phyloP scores from a whole-genome alignment of 2,113 vertebrate genomes.

The Saguinus imperator region DNA sequence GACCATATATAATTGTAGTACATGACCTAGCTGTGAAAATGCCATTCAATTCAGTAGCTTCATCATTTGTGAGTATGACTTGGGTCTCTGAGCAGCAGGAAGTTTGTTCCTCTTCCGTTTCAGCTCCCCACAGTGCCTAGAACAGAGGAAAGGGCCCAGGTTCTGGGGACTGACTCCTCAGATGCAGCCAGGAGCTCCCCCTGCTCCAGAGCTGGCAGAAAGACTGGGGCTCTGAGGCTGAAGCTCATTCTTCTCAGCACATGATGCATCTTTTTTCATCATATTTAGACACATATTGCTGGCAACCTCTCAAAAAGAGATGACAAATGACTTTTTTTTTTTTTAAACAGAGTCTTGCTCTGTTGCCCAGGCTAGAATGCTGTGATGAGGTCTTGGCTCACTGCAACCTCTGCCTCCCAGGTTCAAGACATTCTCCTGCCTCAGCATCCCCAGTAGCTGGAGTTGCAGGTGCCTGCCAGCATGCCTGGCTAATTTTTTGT shows the following conservation, averaged over 20 bases:
- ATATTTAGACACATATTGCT: neutral
- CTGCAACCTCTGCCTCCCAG: no score
- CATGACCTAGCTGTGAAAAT: fast-evolving
- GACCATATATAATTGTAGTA: neutral
- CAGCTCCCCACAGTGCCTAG: neutral
- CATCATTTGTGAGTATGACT: neutral
- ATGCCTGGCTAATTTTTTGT: no score
- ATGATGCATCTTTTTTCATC: neutral
- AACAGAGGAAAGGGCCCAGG: fast-evolving
- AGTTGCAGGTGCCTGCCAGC: no score
- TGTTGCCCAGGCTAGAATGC: no score
- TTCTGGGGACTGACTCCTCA: neutral
- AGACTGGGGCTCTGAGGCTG: neutral
- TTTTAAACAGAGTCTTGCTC: no score
- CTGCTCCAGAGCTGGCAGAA: fast-evolving
- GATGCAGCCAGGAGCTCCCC: neutral
- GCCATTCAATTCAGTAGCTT: neutral
- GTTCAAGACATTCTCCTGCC: no score
- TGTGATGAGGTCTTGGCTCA: no score
- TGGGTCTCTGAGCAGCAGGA: fast-evolving
- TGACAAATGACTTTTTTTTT: neutral
- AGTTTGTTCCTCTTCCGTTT: no score
- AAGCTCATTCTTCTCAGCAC: neutral
- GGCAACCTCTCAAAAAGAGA: neutral
- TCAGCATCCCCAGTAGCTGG: no score